Evolutionary conservation across 2,797 vertebrate genomes (phyloP).

Genomic region (Sebastes diploproa): DNA sequence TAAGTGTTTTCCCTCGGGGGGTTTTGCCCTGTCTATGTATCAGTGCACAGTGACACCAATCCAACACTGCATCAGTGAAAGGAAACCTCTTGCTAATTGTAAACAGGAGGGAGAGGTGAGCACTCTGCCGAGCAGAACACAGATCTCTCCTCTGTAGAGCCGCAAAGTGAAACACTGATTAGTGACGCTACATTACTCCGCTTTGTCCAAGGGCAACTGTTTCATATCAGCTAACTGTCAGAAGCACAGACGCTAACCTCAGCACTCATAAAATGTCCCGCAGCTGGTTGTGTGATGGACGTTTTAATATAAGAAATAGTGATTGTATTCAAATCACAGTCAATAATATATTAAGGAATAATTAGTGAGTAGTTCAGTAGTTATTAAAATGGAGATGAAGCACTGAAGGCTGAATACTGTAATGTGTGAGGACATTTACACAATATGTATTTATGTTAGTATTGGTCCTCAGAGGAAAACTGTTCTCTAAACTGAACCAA

Average conservation of each 20-base stretch:
- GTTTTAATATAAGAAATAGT: conserved; percentile 52
- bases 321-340: conserved; percentile 49
- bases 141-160: conserved; percentile 68
- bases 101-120: conserved; percentile 70
- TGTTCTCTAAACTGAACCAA: conserved; percentile 6
- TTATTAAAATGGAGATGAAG: conserved; percentile 48
- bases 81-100: conserved; percentile 72
- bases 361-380: conserved; percentile 48
- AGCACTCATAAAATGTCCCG: conserved; percentile 58
- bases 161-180: conserved; percentile 77
- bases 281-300: conserved; percentile 58
- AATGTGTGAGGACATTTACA: conserved; percentile 35
- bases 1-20: conserved; percentile 45
- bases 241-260: conserved; percentile 57
- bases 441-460: conserved; percentile 35
- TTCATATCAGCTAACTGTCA: conserved; percentile 74
- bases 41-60: conserved; percentile 49
- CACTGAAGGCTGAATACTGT: conserved; percentile 22
- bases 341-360: conserved; percentile 52
- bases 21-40: conserved; percentile 34
- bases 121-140: conserved; percentile 66
- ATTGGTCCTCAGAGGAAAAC: conserved; percentile 33
- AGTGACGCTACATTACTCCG: conserved; percentile 79
- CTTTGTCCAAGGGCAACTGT: conserved; percentile 80
- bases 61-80: conserved; percentile 48